Conservation (phyloP, 2,797 vertebrate genomes). For the Nothura maculosa region DNA sequence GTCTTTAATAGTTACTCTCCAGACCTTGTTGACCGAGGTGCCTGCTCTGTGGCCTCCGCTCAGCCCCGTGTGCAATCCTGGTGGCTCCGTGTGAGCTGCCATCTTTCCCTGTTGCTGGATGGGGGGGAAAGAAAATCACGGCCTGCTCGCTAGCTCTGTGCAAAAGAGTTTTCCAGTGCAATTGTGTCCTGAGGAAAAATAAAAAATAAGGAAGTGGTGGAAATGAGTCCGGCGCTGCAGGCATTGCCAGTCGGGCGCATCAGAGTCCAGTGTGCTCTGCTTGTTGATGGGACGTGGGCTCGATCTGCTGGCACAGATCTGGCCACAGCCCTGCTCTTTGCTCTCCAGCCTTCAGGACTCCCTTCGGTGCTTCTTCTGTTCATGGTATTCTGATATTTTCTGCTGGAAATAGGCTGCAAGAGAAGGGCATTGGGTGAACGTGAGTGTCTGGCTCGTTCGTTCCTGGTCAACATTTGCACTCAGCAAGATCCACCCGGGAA, state of each 20-base stretch:
- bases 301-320: background rate
- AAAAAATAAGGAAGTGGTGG: background rate
- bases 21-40: background rate
- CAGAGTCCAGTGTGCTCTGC: background rate
- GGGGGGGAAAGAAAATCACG: background rate
- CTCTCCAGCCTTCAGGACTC: conserved; percentile 63
- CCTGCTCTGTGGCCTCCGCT: background rate
- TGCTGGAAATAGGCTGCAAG: conserved; percentile 79
- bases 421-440: fast-evolving
- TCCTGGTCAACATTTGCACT: background rate
- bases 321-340: background rate
- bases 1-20: background rate
- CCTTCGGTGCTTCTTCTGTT: conserved; percentile 78
- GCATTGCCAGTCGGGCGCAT: background rate
- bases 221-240: background rate
- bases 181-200: background rate
- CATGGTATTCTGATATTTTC: conserved; percentile 79
- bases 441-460: background rate
- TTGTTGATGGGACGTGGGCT: fast-evolving
- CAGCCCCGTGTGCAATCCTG: background rate
- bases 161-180: conserved; percentile 39
- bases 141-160: background rate
- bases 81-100: background rate
- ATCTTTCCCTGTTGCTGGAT: background rate
- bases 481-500: background rate